Evolutionary conservation across 2,797 vertebrate species (phyloP), one percentile per base, ranked within the genome.

Genomic region (Rhinella marina): DNA sequence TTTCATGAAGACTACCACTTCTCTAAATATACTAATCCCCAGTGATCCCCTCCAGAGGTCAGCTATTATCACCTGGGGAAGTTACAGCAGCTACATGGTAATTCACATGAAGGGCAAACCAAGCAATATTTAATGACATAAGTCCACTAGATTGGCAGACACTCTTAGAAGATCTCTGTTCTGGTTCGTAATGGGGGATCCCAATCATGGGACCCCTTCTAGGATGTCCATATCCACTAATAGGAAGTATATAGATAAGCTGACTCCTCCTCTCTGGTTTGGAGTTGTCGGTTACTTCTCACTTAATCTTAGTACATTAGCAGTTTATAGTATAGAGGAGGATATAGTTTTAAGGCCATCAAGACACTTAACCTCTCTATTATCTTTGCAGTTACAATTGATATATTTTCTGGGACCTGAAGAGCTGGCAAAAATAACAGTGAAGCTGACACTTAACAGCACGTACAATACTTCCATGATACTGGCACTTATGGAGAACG

Each of bases 401-500:
- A 56, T 75, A 32, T 48, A 29, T 66, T 41, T 85, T 7, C 0
- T 82, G 64, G 86, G 82, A 23, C 86, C 87, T 48, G 83, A 84
- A 70, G 32, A 87, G 21, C 32, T 87, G 81, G 89, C 88, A 76
- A 27, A 88, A 12, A 3, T 90, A 56, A 87, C 87, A 0, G 76
- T 90, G n/a, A 84, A 73, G 14, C 81, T 61, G 25, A 80, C 80
- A 0, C 85, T 90, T 59, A 78, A 83, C 68, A 88, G 57, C 80
- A 57, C 75, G 12, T 23, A 81, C n/a, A 54, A 82, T 2, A 85
- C 85, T 1, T 78, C 62, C 7, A 14, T 84, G 27, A 90, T 88
- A 56, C 73, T 89, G 68, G 76, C 32, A n/a, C 17, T 62, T 3
- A 9, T 90, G 3, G 54, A 87, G 21, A 27, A 50, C 23, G 13